These are phyloP conservation scores for Caradrina clavipalpis DNA, from an alignment of 2,888 invertebrate genomes.

Conservation along the genomic window DNA sequence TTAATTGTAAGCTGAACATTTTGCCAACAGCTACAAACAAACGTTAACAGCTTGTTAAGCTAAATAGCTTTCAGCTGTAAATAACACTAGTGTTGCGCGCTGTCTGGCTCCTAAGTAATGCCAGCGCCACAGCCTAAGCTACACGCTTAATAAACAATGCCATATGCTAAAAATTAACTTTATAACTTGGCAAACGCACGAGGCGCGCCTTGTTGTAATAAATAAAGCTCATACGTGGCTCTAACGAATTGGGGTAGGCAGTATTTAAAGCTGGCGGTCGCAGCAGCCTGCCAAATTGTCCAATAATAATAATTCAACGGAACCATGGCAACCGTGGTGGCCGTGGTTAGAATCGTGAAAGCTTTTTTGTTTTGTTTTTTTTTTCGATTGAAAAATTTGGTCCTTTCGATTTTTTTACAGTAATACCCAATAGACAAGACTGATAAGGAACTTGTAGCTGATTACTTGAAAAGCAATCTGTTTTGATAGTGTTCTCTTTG, in stretches of 20 bases:
- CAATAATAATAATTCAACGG: constrained; percentile 74
- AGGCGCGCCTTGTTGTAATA: constrained; percentile 62
- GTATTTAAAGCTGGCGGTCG: constrained; percentile 67
- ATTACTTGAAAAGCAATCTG: too few species aligned
- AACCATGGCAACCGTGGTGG: constrained; percentile 62
- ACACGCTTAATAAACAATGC: constrained; percentile 48
- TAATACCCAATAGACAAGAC: too few species aligned
- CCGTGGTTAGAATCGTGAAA: constrained; percentile 23
- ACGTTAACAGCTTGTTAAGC: constrained; percentile 34
- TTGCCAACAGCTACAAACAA: not conserved
- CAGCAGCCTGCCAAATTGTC: constrained; percentile 77
- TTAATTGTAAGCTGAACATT: constrained; percentile 16
- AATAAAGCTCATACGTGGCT: constrained; percentile 62
- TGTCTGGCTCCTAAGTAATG: constrained; percentile 46
- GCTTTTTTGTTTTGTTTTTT: constrained; percentile 19
- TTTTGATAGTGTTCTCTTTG: too few species aligned
- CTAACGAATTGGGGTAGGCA: constrained; percentile 68
- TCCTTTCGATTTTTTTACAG: not conserved
- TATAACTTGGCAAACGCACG: constrained; percentile 65
- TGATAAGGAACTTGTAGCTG: too few species aligned
- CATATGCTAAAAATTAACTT: constrained; percentile 59
- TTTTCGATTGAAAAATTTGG: not conserved
- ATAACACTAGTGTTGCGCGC: constrained; percentile 15
- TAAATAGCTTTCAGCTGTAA: constrained; percentile 36
- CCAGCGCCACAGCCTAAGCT: constrained; percentile 47